A percentile compares a stretch with the other conserved stretches of the same genome.
Conservation (phyloP, 2,113 vertebrate genomes). For the Myrmecophaga tridactyla region DNA sequence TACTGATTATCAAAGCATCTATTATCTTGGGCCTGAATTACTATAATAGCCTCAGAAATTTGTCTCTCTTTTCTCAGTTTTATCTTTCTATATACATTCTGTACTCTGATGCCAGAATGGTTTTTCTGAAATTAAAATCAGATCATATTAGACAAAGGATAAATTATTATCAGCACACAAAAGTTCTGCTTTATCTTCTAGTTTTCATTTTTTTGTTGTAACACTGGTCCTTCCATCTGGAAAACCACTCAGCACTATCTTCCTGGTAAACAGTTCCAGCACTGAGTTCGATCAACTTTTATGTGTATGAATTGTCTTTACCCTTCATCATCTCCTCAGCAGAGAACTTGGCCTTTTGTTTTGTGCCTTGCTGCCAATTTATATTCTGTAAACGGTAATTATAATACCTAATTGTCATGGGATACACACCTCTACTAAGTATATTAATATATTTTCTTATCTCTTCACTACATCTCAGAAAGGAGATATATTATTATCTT, state of each 20-base stretch:
- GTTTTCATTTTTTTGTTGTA: neutral
- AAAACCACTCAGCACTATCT: neutral
- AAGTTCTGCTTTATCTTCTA: neutral
- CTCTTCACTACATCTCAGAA: neutral
- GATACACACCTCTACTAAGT: neutral
- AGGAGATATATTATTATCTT: neutral
- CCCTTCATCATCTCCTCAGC: neutral
- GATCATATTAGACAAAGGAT: neutral
- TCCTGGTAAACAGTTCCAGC: neutral
- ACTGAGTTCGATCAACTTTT: neutral
- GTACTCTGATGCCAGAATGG: neutral
- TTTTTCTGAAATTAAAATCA: constrained; percentile 7
- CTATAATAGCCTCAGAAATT: neutral
- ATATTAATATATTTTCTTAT: neutral
- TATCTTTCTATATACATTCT: constrained; percentile 3
- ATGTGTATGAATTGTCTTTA: neutral
- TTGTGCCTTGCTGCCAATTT: neutral
- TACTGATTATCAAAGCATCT: constrained; percentile 54
- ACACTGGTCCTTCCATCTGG: neutral
- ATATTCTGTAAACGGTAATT: neutral
- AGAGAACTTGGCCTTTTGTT: neutral
- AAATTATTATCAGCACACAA: neutral
- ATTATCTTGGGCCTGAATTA: constrained; percentile 34
- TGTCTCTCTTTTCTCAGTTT: neutral
- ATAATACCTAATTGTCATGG: neutral